Base-by-base conservation (phyloP, 2,113 vertebrate species). In the Raja brachyura region DNA sequence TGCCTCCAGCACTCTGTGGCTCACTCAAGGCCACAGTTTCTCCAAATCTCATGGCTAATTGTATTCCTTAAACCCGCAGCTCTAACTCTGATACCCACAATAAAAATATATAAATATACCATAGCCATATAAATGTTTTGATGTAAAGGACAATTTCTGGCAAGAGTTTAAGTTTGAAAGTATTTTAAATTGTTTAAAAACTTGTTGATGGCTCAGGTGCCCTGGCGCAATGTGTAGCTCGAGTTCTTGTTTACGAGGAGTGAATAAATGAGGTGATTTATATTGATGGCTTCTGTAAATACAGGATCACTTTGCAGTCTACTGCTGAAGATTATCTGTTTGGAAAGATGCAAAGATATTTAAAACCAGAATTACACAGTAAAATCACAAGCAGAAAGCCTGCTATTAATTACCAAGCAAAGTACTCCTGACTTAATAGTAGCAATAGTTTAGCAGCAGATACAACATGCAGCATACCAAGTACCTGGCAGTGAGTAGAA, bases 401-500 rank as follows among this genome's bases (percentile, higher is more conserved):
- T 86, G 81, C 25, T 61, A 11, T 18, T 88, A 63, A 88, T 88
- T 63, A 63, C 31, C 28, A 18, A 31, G 59, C 83, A 63, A 66
- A 63, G 28, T 88, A 31, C 31, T 88, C 28, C 83, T 63, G 28
- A 88, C 11, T 63, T 63, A 88, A 63, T 88, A 63, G 83, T 59
- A 88, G 59, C 5, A 88, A n/a, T 86, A 63, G 83, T 33, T 88
- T 88, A n/a, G 48, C 79, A 56, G 59, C 83, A 63, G 14, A 88
- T n/a, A 61, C n/a, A 86, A 86, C 81, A 61, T 11, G 61, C 81
- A 63, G n/a, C 31, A 63, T 63, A 88, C 5, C 28, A 61, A 63
- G 56, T 85, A 85, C 81, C 81, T 85, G 81, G 81, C 48, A 85
- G 54, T 85, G 81, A 85, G 59, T 85, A 85, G 22, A 59, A 85